A percentile compares a stretch with the other conserved stretches of the same genome.
phyloP scores from a whole-genome alignment of 2,888 invertebrate species.

The Drosophila mulleri region DNA sequence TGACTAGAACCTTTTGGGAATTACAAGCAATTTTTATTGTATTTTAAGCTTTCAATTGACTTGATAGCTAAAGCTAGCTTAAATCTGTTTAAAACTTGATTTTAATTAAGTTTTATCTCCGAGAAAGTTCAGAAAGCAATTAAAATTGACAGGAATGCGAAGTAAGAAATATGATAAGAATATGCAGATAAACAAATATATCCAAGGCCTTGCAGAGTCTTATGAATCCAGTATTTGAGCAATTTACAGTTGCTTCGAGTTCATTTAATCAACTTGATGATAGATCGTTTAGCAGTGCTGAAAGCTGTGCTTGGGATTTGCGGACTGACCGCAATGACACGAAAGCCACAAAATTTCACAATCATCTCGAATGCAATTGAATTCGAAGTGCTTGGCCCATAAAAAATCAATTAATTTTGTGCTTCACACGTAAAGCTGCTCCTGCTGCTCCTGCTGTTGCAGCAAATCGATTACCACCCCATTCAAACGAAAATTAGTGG shows the following conservation, averaged over 20 bases:
- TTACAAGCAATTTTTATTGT: background rate
- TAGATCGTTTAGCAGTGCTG: background rate
- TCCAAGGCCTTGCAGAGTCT: background rate
- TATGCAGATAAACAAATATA: background rate
- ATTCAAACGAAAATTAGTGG: conserved; percentile 35
- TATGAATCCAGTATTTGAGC: background rate
- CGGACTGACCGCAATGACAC: background rate
- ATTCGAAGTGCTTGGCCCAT: conserved; percentile 50
- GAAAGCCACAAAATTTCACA: conserved; percentile 29
- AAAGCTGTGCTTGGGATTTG: conserved; percentile 5
- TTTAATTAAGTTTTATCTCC: background rate
- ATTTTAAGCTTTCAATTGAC: background rate
- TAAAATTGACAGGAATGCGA: background rate
- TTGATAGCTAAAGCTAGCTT: background rate
- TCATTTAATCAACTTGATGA: conserved; percentile 5
- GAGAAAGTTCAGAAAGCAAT: background rate
- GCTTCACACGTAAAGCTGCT: conserved; percentile 53
- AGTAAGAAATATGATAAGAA: background rate
- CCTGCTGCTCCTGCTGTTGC: background rate
- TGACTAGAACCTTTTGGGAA: conserved; percentile 5
- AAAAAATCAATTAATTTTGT: conserved; percentile 74
- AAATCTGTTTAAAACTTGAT: background rate
- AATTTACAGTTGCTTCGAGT: background rate
- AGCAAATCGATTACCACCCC: conserved; percentile 51
- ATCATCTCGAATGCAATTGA: conserved; percentile 50